A percentile compares a stretch with the other conserved stretches of the same genome.
Conservation (phyloP, 2,888 invertebrate species). For the Ophraella communa region DNA sequence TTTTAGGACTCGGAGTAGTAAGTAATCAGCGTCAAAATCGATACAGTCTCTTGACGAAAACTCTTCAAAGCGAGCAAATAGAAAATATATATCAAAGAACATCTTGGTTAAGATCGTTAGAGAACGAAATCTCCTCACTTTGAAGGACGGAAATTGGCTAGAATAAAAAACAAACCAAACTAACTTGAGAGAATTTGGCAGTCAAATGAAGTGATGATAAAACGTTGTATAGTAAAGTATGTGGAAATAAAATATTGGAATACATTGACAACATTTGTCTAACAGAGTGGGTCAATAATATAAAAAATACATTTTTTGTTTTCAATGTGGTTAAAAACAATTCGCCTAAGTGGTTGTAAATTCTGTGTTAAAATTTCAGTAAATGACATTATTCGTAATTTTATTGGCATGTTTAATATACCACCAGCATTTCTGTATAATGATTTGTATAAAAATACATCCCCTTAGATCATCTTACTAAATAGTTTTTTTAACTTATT, state of each 20-base stretch:
- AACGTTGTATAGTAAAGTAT: constrained; percentile 28
- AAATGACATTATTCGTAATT: too few relatives aligned
- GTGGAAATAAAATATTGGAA: constrained; percentile 21
- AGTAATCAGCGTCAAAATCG: constrained; percentile 51
- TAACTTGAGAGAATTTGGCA: constrained; percentile 54
- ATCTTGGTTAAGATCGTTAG: constrained; percentile 54
- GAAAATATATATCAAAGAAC: constrained; percentile 56
- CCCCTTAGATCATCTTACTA: too few relatives aligned
- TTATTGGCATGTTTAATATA: too few relatives aligned
- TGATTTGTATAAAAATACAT: too few relatives aligned
- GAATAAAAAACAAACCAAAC: constrained; percentile 57
- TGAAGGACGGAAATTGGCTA: constrained; percentile 53
- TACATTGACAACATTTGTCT: constrained; percentile 40
- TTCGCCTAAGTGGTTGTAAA: too few relatives aligned
- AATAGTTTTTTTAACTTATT: too few relatives aligned
- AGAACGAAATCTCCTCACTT: constrained; percentile 53
- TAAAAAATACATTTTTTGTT: too few relatives aligned
- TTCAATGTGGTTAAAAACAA: too few relatives aligned
- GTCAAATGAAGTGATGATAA: constrained; percentile 57
- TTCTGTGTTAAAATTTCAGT: too few relatives aligned
- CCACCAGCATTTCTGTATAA: too few relatives aligned
- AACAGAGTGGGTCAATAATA: neutral
- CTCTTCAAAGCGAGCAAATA: constrained; percentile 55
- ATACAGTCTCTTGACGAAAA: constrained; percentile 43
- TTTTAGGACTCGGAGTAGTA: constrained; percentile 23